Evolutionary conservation across 2,888 invertebrate species (phyloP).

Genomic region (Epinotia ramella): DNA sequence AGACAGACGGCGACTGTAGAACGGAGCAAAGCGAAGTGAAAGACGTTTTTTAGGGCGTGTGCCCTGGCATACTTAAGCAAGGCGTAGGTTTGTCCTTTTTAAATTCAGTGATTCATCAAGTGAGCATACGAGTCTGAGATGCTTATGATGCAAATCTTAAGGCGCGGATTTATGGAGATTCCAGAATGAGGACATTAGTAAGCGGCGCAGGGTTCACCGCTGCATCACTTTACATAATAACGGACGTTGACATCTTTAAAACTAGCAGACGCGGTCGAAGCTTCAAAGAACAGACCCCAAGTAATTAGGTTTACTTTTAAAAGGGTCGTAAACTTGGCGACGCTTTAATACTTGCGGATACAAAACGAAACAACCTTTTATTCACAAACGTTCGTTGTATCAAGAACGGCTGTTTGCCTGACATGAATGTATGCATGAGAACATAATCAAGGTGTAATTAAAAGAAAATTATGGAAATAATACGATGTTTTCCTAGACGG

Average conservation of each 20-base stretch:
- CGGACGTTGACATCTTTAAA: slow-evolving; percentile 18
- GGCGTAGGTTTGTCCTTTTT: slow-evolving; percentile 32
- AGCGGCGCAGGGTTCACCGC: slow-evolving; percentile 14
- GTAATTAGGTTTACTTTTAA: background rate
- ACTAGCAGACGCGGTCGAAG: background rate
- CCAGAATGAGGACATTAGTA: slow-evolving; percentile 26
- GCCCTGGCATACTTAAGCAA: slow-evolving; percentile 23
- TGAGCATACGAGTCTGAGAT: background rate
- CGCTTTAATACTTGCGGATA: background rate
- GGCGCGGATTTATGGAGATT: slow-evolving; percentile 35
- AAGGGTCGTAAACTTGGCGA: background rate
- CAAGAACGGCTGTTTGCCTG: background rate
- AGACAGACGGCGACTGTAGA: background rate
- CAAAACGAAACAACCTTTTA: slow-evolving; percentile 3
- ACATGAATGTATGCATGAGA: slow-evolving; percentile 29
- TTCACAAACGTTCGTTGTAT: slow-evolving; percentile 13
- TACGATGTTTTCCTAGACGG: slow-evolving; percentile 21
- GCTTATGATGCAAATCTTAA: slow-evolving; percentile 38
- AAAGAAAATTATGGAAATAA: slow-evolving; percentile 31
- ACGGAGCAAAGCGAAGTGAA: slow-evolving; percentile 12
- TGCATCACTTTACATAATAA: slow-evolving; percentile 39
- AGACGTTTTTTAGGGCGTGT: slow-evolving; percentile 23
- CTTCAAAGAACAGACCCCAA: background rate
- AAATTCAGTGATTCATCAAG: slow-evolving; percentile 33
- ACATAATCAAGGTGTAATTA: slow-evolving; percentile 24